Percentiles rank a stretch among this genome's conserved stretches.
These are phyloP conservation scores for Ceyx margarethae DNA, from an alignment of 2,113 vertebrate genomes.

Conservation along the genomic window DNA sequence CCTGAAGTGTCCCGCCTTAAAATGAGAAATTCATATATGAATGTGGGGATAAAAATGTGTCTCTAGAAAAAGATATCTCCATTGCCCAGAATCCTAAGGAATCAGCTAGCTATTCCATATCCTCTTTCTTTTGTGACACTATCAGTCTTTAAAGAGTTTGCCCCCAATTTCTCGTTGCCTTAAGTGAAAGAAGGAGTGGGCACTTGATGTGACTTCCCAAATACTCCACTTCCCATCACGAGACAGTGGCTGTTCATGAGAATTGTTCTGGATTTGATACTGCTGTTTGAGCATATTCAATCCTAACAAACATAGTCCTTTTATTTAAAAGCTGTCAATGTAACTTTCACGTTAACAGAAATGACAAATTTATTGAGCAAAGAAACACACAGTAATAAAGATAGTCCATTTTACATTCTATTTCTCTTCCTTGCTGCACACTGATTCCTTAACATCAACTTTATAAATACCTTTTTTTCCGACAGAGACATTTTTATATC, in stretches of 20 bases:
- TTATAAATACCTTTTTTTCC: neutral
- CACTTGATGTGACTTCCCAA: neutral
- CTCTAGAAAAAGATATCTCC: neutral
- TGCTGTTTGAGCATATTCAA: neutral
- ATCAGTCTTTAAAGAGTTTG: neutral
- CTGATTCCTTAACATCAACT: neutral
- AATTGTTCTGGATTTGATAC: neutral
- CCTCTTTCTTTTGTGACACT: neutral
- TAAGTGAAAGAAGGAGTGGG: neutral
- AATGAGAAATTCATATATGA: neutral
- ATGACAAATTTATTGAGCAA: neutral
- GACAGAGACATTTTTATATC: neutral
- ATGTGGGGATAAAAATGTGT: neutral
- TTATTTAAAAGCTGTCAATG: neutral
- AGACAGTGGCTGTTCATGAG: neutral
- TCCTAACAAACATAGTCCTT: neutral
- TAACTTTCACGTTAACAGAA: neutral
- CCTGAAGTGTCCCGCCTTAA: neutral
- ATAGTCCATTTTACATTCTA: neutral
- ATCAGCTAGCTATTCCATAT: neutral
- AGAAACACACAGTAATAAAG: neutral
- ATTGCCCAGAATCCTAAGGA: neutral
- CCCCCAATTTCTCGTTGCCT: neutral
- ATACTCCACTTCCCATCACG: neutral
- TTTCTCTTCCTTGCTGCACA: neutral